Evolutionary conservation across 2,113 vertebrate genomes (phyloP).

Genomic region (Tapirus terrestris): DNA sequence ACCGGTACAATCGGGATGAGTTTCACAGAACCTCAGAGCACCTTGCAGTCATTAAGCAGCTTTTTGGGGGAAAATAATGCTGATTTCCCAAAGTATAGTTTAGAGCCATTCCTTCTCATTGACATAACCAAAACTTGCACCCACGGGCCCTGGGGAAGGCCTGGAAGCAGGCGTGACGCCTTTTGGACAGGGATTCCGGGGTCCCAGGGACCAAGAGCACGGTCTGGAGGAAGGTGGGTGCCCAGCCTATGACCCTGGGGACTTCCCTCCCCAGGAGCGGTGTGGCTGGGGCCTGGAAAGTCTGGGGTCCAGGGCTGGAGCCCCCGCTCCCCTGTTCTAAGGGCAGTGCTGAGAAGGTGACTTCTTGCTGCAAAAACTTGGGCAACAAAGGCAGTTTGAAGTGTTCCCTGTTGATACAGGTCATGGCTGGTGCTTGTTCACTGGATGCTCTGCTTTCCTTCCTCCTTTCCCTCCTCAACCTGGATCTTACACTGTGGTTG

Average conservation of each 20-base stretch:
- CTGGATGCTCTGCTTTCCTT: not conserved
- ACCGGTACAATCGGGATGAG: not conserved
- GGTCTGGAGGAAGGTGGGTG: not conserved
- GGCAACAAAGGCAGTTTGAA: not conserved
- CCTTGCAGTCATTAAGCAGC: not conserved
- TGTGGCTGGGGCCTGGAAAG: not conserved
- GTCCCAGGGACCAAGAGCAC: not conserved
- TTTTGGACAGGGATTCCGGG: not conserved
- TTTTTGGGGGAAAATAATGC: not conserved
- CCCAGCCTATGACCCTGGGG: not conserved
- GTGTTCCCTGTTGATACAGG: conserved; percentile 41
- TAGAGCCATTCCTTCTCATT: not conserved
- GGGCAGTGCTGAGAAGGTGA: not conserved
- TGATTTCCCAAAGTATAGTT: not conserved
- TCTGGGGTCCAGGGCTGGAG: not conserved
- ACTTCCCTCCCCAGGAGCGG: not conserved
- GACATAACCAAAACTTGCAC: not conserved
- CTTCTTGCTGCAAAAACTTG: not conserved
- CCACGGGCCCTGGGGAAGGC: not conserved
- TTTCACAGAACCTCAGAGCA: conserved; percentile 17
- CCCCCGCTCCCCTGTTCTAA: too few relatives aligned
- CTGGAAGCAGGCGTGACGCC: not conserved
- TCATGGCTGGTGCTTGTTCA: not conserved
- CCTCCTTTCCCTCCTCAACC: not conserved
- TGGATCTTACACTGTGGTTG: not conserved